A percentile compares a stretch with the other conserved stretches of the same genome.
These are phyloP conservation scores for Oscheius myriophilus DNA, from an alignment of 2,888 invertebrate genomes.

Conservation along the genomic window DNA sequence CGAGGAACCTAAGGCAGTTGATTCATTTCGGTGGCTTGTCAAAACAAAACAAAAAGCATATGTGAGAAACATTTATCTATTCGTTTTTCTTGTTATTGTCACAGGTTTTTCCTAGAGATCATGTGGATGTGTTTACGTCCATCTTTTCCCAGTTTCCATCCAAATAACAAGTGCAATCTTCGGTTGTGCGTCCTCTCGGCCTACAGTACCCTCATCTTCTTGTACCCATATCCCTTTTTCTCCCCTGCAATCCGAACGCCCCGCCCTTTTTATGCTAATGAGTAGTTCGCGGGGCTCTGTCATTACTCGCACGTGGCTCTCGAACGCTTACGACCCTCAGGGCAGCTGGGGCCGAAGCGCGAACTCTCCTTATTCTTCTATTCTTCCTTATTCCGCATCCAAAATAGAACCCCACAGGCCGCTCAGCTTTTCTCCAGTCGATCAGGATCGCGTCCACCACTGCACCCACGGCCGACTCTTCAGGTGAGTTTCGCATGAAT, in stretches of 20 bases:
- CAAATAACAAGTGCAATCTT: too few relatives aligned
- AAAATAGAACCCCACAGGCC: not conserved
- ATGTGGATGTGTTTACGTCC: not conserved
- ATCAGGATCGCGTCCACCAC: constrained; percentile 26
- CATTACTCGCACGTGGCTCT: constrained; percentile 22
- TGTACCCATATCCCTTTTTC: too few relatives aligned
- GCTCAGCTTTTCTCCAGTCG: constrained; percentile 12
- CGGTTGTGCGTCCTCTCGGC: too few relatives aligned
- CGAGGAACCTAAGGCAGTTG: too few relatives aligned
- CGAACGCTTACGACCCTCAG: not conserved
- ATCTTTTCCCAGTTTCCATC: not conserved
- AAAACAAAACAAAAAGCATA: not conserved
- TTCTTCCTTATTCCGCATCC: not conserved
- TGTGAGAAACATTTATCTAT: not conserved
- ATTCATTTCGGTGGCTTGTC: too few relatives aligned
- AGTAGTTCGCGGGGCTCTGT: constrained; percentile 7
- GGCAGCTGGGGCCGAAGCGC: not conserved
- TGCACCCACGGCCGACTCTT: constrained; percentile 20
- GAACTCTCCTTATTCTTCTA: constrained; percentile 3
- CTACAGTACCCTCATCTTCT: too few relatives aligned
- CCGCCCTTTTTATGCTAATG: too few relatives aligned
- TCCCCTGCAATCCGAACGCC: too few relatives aligned
- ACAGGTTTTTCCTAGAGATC: not conserved
- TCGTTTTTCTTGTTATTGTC: not conserved
- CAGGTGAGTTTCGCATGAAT: not conserved